These are phyloP conservation scores for Clepsis dumicolana DNA, from an alignment of 2,888 invertebrate species.

Conservation along the genomic window DNA sequence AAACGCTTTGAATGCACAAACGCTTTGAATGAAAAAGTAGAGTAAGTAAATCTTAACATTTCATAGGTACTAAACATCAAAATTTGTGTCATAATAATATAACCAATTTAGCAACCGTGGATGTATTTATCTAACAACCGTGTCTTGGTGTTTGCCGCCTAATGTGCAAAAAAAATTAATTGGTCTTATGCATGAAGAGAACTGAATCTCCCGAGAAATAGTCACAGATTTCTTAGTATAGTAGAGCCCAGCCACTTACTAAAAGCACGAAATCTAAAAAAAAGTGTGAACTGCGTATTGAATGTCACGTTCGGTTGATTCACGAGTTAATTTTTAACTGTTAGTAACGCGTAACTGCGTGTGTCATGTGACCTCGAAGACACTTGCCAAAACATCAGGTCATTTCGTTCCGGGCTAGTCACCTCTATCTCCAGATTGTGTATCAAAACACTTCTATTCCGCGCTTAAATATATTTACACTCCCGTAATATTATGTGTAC, in stretches of 20 bases:
- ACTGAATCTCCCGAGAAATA: too few species aligned
- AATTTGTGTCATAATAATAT: too few species aligned
- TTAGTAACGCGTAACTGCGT: slow-evolving; percentile 35
- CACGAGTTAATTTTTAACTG: slow-evolving; percentile 42
- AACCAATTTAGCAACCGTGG: too few species aligned
- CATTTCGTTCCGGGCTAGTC: slow-evolving; percentile 38
- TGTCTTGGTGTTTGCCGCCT: too few species aligned
- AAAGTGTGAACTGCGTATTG: slow-evolving; percentile 33
- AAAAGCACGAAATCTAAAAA: slow-evolving; percentile 12
- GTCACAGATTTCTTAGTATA: not conserved
- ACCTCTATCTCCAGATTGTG: slow-evolving; percentile 36
- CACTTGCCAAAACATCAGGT: slow-evolving; percentile 38
- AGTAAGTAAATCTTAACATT: too few species aligned
- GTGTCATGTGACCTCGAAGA: slow-evolving; percentile 37
- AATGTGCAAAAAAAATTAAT: too few species aligned
- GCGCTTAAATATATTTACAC: slow-evolving; percentile 30
- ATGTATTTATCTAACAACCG: too few species aligned
- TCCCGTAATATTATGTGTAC: slow-evolving; percentile 4
- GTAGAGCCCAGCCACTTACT: not conserved
- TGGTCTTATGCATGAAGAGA: too few species aligned
- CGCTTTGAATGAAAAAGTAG: too few species aligned
- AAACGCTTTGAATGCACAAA: too few species aligned
- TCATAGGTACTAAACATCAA: too few species aligned
- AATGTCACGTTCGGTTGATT: slow-evolving; percentile 39
- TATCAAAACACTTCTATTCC: slow-evolving; percentile 37